These are phyloP conservation scores for Ondatra zibethicus DNA, from an alignment of 2,113 vertebrate genomes.

Conservation along the genomic window DNA sequence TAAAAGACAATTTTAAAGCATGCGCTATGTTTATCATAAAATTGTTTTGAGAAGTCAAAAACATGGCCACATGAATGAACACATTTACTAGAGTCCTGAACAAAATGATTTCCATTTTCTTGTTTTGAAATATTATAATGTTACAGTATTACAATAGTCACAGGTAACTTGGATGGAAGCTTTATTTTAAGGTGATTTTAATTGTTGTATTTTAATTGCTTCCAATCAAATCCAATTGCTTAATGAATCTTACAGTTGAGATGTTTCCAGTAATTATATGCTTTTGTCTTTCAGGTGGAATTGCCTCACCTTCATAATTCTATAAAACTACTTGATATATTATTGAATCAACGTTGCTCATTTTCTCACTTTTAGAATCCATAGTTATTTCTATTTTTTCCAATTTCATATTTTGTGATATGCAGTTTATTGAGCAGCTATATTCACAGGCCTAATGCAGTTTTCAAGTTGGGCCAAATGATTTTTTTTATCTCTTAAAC, in stretches of 20 bases:
- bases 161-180: neutral
- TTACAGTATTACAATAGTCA: neutral
- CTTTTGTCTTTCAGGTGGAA: conserved; percentile 37
- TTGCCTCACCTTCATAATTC: neutral
- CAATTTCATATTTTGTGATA: conserved; percentile 36
- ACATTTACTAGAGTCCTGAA: neutral
- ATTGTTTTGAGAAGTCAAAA: conserved; percentile 10
- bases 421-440: neutral
- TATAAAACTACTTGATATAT: conserved; percentile 23
- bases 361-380: neutral
- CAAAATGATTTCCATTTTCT: neutral
- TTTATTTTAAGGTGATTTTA: conserved; percentile 9
- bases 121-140: neutral
- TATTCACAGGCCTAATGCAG: neutral
- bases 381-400: conserved; percentile 35
- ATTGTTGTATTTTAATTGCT: conserved; percentile 1
- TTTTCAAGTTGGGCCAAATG: conserved; percentile 14
- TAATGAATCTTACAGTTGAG: neutral
- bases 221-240: neutral
- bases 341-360: neutral
- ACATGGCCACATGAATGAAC: neutral
- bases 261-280: conserved; percentile 29
- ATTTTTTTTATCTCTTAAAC: conserved; percentile 9
- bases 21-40: neutral
- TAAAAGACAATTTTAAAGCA: neutral